These are phyloP conservation scores for Barnardius zonarius DNA, from an alignment of 2,113 vertebrate genomes.

Conservation along the genomic window DNA sequence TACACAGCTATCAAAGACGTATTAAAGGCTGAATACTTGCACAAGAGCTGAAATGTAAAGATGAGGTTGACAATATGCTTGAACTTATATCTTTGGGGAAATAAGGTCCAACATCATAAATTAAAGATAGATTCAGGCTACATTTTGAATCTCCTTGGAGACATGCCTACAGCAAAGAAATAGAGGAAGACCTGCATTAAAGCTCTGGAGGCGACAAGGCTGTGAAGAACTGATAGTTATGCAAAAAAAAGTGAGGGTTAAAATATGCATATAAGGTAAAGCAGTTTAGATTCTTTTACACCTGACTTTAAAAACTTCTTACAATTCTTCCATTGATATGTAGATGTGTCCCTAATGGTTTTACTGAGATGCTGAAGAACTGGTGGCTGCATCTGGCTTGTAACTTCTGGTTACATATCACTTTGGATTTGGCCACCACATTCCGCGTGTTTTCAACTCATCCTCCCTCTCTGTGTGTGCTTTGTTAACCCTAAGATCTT, in stretches of 20 bases:
- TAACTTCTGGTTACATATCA: neutral
- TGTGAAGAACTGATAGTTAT: neutral
- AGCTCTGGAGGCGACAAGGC: neutral
- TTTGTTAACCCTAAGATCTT: neutral
- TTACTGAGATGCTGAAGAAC: neutral
- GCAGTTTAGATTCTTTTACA: neutral
- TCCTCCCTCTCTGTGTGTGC: neutral
- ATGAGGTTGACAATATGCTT: neutral
- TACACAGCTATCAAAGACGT: neutral
- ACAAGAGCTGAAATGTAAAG: constrained; percentile 16
- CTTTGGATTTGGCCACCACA: neutral
- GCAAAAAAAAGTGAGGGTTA: neutral
- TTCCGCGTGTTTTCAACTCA: neutral
- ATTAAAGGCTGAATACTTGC: neutral
- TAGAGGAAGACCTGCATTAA: neutral
- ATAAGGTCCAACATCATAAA: constrained; percentile 25
- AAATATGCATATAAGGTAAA: neutral
- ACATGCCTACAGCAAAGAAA: neutral
- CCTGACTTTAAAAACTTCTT: neutral
- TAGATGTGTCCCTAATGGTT: neutral
- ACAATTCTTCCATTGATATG: neutral
- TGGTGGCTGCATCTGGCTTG: neutral
- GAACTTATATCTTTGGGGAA: constrained; percentile 5
- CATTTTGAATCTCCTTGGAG: neutral
- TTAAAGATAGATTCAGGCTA: constrained; percentile 17